Evolutionary conservation across 30 jellyfish, hydroid and myxozoan species (phyloP), one percentile per base, ranked within the genome.

Genomic region (Haliclystus octoradiatus): DNA sequence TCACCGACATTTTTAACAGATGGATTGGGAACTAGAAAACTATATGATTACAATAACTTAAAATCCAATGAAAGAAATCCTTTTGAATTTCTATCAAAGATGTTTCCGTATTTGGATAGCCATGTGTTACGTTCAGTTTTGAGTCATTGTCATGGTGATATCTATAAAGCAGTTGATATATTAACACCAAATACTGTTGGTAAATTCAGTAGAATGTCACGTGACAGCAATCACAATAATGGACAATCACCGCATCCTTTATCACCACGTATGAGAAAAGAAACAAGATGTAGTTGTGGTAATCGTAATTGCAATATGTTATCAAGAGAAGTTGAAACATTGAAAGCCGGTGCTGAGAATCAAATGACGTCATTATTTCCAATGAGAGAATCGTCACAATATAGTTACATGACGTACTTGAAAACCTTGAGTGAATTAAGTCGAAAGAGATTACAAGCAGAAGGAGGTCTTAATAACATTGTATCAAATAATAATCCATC

Each of bases 111-210:
- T 34, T 47, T 80, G 70, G 93, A 80, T 47, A 84, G 81, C 15
- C 65, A 35, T 27, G 81, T 80, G 23, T 65, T 80, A 73, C 68
- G 85, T 1, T 71, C 93, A 12, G 93, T 80, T 34, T 72, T 80
- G 34, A 67, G 65, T 26, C 73, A 80, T 63, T 80, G 93, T 57
- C 93, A 80, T 2, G 93, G 93, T n/a, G 83, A 80, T 53, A 53
- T 80, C 29, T 67, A 68, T 1, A 72, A 72, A 61, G 93, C 93
- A 1, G 85, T 80, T 4, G 93, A 80, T 31, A 80, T 80, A 0
- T 67, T 80, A 19, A 71, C 93, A 1, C 93, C 93, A 25, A 80
- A 80, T 49, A 68, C 93, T 0, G n/a, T n/a, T n/a, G n/a, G n/a
- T n/a, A n/a, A n/a, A n/a, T n/a, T n/a, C n/a, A n/a, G n/a, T n/a